These are phyloP conservation scores for Sympetrum striolatum DNA, from an alignment of 2,888 invertebrate species.

Conservation along the genomic window DNA sequence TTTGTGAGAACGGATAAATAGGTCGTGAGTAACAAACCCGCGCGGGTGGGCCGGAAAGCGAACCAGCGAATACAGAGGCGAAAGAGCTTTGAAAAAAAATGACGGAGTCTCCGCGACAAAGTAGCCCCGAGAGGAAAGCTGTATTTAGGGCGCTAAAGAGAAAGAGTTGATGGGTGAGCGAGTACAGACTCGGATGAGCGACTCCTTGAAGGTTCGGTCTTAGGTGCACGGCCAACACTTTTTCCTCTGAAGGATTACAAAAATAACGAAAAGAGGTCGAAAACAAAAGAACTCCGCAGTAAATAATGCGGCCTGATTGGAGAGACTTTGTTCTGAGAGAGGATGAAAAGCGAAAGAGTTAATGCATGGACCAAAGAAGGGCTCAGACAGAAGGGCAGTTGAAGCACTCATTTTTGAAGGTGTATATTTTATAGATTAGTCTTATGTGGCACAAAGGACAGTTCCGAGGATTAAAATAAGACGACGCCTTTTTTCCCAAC, in stretches of 20 bases:
- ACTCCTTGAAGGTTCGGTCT: not conserved
- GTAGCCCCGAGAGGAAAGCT: not conserved
- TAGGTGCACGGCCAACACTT: not conserved
- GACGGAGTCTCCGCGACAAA: not conserved
- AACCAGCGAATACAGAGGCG: not conserved
- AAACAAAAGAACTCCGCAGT: constrained; percentile 11
- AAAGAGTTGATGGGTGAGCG: not conserved
- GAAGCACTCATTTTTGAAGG: not conserved
- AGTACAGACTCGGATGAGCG: not conserved
- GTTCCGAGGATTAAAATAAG: not conserved
- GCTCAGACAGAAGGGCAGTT: not conserved
- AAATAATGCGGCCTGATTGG: not conserved
- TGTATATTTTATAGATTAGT: not conserved
- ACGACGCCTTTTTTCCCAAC: not conserved
- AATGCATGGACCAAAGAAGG: not conserved
- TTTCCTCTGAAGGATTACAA: not conserved
- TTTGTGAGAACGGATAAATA: no score
- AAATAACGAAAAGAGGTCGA: not conserved
- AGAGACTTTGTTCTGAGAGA: not conserved
- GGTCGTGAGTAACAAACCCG: no score
- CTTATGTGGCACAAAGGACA: not conserved
- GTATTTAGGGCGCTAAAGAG: not conserved
- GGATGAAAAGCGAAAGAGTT: not conserved
- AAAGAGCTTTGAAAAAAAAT: not conserved
- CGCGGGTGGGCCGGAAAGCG: not conserved